phyloP scores from a whole-genome alignment of 2,113 vertebrate genomes.

The Esox niger region DNA sequence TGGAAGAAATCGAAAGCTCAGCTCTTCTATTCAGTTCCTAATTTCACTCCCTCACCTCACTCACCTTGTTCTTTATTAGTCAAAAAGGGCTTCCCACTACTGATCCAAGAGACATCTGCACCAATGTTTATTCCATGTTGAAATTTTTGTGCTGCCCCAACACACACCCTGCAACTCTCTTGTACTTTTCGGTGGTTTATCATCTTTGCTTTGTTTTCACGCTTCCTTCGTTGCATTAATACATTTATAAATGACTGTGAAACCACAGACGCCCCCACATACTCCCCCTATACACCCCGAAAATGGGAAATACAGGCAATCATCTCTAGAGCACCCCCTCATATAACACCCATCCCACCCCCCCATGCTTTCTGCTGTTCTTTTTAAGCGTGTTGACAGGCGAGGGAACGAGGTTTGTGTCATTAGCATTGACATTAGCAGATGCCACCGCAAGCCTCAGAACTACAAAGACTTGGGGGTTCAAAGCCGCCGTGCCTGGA shows the following conservation, averaged over 20 bases:
- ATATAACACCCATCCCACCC: neutral
- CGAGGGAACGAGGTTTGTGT: conserved; percentile 44
- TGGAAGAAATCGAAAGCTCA: conserved; percentile 22
- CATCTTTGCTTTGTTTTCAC: conserved; percentile 44
- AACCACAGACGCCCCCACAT: conserved; percentile 2
- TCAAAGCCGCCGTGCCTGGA: conserved; percentile 59
- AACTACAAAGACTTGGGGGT: conserved; percentile 64
- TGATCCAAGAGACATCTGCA: conserved; percentile 32
- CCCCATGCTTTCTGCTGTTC: conserved; percentile 19
- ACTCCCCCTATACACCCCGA: neutral
- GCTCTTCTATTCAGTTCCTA: conserved; percentile 29
- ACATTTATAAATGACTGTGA: conserved; percentile 43
- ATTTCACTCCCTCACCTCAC: conserved; percentile 15
- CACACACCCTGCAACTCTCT: conserved; percentile 8
- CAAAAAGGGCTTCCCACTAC: conserved; percentile 29
- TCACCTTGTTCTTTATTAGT: conserved; percentile 18
- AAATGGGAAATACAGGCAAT: conserved; percentile 37
- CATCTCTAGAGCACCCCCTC: neutral
- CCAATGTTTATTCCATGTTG: conserved; percentile 37
- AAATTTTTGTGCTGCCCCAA: conserved; percentile 17
- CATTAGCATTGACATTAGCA: conserved; percentile 73
- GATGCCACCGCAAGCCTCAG: conserved; percentile 59
- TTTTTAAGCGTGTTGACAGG: conserved; percentile 51
- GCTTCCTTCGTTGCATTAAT: conserved; percentile 26
- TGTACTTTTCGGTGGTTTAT: conserved; percentile 24